phyloP scores from a whole-genome alignment of 2,797 vertebrate species.

The Esox lucius region DNA sequence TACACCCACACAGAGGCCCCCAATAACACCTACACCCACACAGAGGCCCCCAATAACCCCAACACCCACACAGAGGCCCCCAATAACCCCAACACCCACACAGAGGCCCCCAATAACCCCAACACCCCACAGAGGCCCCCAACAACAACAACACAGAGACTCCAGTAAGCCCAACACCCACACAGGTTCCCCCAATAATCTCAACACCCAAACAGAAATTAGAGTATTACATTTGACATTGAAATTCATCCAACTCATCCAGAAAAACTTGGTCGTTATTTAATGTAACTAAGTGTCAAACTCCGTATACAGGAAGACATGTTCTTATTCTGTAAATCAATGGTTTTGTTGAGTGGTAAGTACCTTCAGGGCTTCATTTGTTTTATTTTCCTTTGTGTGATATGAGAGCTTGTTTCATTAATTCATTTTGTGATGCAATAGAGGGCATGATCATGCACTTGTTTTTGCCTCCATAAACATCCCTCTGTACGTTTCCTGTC shows the following conservation, averaged over 20 bases:
- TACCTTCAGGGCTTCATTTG: slow-evolving; percentile 29
- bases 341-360: slow-evolving; percentile 40
- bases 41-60: too few relatives aligned
- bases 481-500: slow-evolving; percentile 22
- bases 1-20: slow-evolving; percentile 1
- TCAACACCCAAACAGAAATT: too few relatives aligned
- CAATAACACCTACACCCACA: too few relatives aligned
- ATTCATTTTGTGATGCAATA: slow-evolving; percentile 44
- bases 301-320: background rate
- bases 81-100: too few relatives aligned
- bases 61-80: background rate
- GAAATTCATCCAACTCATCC: too few relatives aligned
- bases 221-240: too few relatives aligned
- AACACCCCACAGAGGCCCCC: too few relatives aligned
- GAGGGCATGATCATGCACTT: slow-evolving; percentile 53
- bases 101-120: too few relatives aligned
- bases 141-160: too few relatives aligned
- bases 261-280: too few relatives aligned
- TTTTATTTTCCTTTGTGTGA: slow-evolving; percentile 28
- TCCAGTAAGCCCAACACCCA: too few relatives aligned
- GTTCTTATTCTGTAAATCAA: background rate
- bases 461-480: slow-evolving; percentile 27
- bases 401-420: slow-evolving; percentile 59
- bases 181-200: too few relatives aligned
- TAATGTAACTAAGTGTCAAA: background rate